Conservation (phyloP, 2,113 vertebrate species). For the Rhea pennata region DNA sequence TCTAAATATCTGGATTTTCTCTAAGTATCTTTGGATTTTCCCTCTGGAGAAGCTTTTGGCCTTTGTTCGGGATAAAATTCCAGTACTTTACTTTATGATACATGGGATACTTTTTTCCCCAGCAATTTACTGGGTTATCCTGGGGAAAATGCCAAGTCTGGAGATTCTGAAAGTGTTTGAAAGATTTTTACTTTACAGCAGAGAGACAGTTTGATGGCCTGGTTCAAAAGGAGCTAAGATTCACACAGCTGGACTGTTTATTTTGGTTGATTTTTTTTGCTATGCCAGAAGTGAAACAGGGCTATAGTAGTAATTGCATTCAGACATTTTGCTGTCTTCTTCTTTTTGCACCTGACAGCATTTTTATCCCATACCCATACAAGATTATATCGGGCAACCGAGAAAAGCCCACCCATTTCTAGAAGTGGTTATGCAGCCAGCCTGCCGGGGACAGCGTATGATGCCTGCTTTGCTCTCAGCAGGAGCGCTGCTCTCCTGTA, state of each 20-base stretch:
- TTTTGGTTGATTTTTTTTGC: slow-evolving; percentile 61
- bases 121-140: slow-evolving; percentile 59
- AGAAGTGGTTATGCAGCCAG: rapidly evolving
- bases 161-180: slow-evolving; percentile 51
- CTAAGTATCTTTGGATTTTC: not conserved
- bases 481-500: not conserved
- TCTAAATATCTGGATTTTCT: not conserved
- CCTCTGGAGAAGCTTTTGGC: slow-evolving; percentile 39
- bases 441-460: rapidly evolving
- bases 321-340: slow-evolving; percentile 15
- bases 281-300: slow-evolving; percentile 30
- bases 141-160: slow-evolving; percentile 67
- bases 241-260: slow-evolving; percentile 69
- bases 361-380: not conserved
- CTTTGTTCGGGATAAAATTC: slow-evolving; percentile 44
- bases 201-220: slow-evolving; percentile 65
- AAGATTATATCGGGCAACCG: not conserved
- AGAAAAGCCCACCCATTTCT: not conserved
- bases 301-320: not conserved
- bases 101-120: not conserved
- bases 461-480: not conserved
- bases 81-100: slow-evolving; percentile 62
- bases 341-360: not conserved
- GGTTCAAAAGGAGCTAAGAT: slow-evolving; percentile 66
- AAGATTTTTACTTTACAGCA: slow-evolving; percentile 52